Conservation (phyloP, 2,113 vertebrate species). For the Leucopsar rothschildi region DNA sequence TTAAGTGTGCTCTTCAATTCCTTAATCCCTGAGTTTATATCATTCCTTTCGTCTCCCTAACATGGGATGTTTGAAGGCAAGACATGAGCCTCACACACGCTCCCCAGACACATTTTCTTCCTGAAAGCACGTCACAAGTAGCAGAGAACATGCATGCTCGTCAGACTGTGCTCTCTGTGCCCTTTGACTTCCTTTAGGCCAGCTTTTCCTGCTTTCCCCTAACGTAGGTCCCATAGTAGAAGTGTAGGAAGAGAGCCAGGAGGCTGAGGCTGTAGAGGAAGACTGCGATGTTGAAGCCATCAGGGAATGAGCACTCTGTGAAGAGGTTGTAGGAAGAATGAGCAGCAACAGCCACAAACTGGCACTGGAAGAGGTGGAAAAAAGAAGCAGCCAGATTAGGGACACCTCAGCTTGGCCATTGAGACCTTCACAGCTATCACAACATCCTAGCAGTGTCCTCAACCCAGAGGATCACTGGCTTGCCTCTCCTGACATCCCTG, state of each 20-base stretch:
- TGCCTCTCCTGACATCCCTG: not conserved
- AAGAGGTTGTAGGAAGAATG: conserved; percentile 72
- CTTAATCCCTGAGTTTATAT: not conserved
- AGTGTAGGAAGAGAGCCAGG: conserved; percentile 67
- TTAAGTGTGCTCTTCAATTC: not conserved
- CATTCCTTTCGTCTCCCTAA: not conserved
- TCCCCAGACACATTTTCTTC: not conserved
- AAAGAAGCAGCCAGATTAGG: not conserved
- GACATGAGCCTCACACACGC: not conserved
- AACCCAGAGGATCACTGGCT: not conserved
- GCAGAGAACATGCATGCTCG: not conserved
- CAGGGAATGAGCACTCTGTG: conserved; percentile 64
- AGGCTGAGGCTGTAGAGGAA: conserved; percentile 70
- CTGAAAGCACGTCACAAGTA: not conserved
- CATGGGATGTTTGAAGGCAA: not conserved
- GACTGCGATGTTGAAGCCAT: conserved; percentile 60
- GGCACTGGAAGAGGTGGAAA: conserved; percentile 58
- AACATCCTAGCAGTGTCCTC: not conserved
- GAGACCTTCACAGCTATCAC: not conserved
- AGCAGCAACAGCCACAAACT: conserved; percentile 69
- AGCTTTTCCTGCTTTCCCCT: conserved; percentile 46
- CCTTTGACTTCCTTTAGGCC: not conserved
- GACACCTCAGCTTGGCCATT: not conserved
- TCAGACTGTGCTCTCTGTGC: not conserved
- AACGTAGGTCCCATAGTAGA: conserved; percentile 66